Evolutionary conservation across 2,888 invertebrate species (phyloP).

Genomic region (Calameuta pallipes): DNA sequence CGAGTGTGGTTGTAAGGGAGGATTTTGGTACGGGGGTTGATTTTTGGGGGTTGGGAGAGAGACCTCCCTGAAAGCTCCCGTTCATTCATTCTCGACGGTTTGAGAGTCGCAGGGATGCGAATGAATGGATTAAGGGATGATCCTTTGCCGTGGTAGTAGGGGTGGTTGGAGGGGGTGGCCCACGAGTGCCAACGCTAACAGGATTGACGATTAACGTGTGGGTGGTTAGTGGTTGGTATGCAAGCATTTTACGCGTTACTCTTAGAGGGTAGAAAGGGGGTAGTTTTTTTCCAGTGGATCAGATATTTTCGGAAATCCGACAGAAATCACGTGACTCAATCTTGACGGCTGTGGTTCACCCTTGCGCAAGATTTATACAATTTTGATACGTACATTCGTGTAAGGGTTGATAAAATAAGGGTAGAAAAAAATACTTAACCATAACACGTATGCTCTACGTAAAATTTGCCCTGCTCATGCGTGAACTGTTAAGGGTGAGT

Average conservation of each 20-base stretch:
- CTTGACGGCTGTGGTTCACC: no score
- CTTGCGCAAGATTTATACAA: no score
- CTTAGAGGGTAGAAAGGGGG: no score
- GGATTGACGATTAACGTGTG: conserved; percentile 54
- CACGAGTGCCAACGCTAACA: conserved; percentile 55
- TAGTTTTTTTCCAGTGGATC: neutral
- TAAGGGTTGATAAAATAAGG: neutral
- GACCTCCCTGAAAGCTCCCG: conserved; percentile 53
- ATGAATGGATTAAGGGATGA: conserved; percentile 66
- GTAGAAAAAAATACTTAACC: neutral
- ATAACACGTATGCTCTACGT: neutral
- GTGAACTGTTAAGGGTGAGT: no score
- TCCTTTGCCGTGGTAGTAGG: conserved; percentile 53
- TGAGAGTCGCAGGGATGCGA: conserved; percentile 59
- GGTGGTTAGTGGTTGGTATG: conserved; percentile 34
- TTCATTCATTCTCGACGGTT: conserved; percentile 43
- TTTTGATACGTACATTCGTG: neutral
- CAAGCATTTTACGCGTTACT: conserved; percentile 16
- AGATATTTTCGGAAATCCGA: no score
- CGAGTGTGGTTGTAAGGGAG: conserved; percentile 8
- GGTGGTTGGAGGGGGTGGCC: conserved; percentile 36
- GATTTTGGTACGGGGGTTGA: conserved; percentile 41
- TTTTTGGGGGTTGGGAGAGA: no score
- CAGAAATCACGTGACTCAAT: no score
- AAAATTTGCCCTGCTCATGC: neutral